phyloP scores from a whole-genome alignment of 2,113 vertebrate species.

The Ia io region DNA sequence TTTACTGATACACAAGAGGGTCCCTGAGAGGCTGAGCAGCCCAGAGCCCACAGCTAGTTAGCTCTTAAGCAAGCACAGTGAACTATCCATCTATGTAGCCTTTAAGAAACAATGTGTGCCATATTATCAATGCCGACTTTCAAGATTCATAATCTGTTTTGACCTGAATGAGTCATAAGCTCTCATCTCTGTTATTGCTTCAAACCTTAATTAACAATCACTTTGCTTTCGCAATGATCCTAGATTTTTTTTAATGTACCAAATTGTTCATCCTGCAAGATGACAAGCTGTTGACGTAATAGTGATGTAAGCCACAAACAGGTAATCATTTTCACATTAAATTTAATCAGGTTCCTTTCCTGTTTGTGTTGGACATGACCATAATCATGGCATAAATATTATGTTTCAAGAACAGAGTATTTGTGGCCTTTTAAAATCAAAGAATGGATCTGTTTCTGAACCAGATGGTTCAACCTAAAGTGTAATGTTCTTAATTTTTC shows the following conservation, averaged over 20 bases:
- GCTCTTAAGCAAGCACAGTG: neutral
- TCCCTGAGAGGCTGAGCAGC: neutral
- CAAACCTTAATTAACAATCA: slow-evolving; percentile 48
- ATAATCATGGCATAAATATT: neutral
- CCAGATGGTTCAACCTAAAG: neutral
- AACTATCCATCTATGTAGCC: neutral
- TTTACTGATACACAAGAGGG: fast-evolving
- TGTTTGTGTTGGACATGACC: neutral
- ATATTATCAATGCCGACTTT: neutral
- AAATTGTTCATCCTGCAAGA: slow-evolving; percentile 48
- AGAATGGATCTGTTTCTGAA: neutral
- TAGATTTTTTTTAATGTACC: slow-evolving; percentile 59
- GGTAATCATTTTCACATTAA: slow-evolving; percentile 20
- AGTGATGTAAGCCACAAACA: slow-evolving; percentile 56
- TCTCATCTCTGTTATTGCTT: slow-evolving; percentile 23
- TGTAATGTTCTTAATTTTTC: neutral
- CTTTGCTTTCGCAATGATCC: slow-evolving; percentile 52
- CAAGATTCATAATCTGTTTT: slow-evolving; percentile 67
- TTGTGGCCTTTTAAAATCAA: neutral
- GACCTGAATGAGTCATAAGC: slow-evolving; percentile 65
- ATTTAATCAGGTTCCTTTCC: slow-evolving; percentile 38
- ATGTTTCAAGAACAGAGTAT: neutral
- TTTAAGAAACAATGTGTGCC: neutral
- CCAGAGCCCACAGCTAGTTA: neutral
- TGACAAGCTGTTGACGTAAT: neutral